Evolutionary conservation across 2,113 vertebrate species (phyloP).

Genomic region (Coreoperca whiteheadi): DNA sequence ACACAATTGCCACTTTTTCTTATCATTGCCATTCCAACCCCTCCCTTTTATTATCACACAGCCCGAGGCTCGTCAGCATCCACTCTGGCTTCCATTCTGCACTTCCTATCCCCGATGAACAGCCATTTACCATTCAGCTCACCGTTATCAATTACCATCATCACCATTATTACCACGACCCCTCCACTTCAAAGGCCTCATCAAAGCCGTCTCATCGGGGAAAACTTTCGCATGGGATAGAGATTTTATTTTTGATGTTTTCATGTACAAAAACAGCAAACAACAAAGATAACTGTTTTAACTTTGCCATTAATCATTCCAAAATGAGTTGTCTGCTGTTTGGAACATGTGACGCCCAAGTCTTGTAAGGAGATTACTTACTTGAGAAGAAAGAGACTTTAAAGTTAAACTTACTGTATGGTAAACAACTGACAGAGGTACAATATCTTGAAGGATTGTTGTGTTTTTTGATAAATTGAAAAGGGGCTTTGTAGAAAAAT

Average conservation of each 20-base stretch:
- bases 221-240: slow-evolving; percentile 71
- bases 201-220: slow-evolving; percentile 69
- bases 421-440: background rate
- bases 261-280: slow-evolving; percentile 65
- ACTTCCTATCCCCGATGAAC: slow-evolving; percentile 72
- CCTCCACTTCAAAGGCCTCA: slow-evolving; percentile 75
- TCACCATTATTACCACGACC: slow-evolving; percentile 63
- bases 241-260: slow-evolving; percentile 67
- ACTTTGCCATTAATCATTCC: slow-evolving; percentile 61
- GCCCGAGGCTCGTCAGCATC: slow-evolving; percentile 67
- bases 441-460: background rate
- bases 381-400: slow-evolving; percentile 28
- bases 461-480: background rate
- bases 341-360: slow-evolving; percentile 53
- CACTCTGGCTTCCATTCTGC: slow-evolving; percentile 66
- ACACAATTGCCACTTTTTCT: slow-evolving; percentile 66
- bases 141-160: slow-evolving; percentile 76
- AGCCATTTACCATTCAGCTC: slow-evolving; percentile 68
- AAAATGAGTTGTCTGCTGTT: slow-evolving; percentile 62
- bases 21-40: slow-evolving; percentile 68
- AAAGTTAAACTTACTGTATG: background rate
- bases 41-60: slow-evolving; percentile 77
- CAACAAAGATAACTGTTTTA: slow-evolving; percentile 66
- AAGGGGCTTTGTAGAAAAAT: background rate
- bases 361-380: slow-evolving; percentile 10